These are phyloP conservation scores for Melanotaenia parkinsoni DNA, from an alignment of 2,797 vertebrate species.

Conservation along the genomic window DNA sequence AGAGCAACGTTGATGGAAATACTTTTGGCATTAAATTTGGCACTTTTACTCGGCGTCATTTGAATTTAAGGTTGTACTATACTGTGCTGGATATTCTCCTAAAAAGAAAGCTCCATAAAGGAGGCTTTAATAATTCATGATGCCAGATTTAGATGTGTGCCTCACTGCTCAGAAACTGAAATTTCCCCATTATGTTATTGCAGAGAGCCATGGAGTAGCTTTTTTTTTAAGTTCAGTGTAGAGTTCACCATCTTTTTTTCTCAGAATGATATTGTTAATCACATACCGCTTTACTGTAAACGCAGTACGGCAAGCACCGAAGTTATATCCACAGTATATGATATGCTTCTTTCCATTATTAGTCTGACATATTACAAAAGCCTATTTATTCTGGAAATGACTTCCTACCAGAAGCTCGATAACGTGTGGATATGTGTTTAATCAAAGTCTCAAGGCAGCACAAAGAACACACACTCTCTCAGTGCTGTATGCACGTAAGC, in stretches of 20 bases:
- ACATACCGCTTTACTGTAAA: constrained; percentile 52
- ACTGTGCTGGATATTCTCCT: constrained; percentile 75
- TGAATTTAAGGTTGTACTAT: constrained; percentile 77
- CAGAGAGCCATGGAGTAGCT: constrained; percentile 62
- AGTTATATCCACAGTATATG: constrained; percentile 30
- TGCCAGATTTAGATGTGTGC: constrained; percentile 82
- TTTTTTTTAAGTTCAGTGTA: constrained; percentile 55
- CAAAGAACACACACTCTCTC: constrained; percentile 17
- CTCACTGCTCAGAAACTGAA: constrained; percentile 75
- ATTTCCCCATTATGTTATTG: constrained; percentile 76
- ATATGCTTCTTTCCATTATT: constrained; percentile 45
- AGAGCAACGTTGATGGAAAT: constrained; percentile 61
- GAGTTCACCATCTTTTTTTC: constrained; percentile 69
- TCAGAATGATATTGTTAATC: constrained; percentile 50
- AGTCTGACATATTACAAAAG: constrained; percentile 41
- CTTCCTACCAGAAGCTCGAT: constrained; percentile 34
- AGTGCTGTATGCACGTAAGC: constrained; percentile 15
- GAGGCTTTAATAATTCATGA: constrained; percentile 86
- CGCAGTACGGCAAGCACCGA: constrained; percentile 28
- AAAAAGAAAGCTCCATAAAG: constrained; percentile 77
- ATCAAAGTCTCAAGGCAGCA: constrained; percentile 28
- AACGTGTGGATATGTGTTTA: constrained; percentile 35
- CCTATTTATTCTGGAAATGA: constrained; percentile 39
- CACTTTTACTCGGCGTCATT: constrained; percentile 68
- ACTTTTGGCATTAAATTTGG: constrained; percentile 70